A percentile compares a stretch with the other conserved stretches of the same genome.
phyloP scores from a whole-genome alignment of 2,797 vertebrate genomes.

The Pipistrellus pygmaeus region DNA sequence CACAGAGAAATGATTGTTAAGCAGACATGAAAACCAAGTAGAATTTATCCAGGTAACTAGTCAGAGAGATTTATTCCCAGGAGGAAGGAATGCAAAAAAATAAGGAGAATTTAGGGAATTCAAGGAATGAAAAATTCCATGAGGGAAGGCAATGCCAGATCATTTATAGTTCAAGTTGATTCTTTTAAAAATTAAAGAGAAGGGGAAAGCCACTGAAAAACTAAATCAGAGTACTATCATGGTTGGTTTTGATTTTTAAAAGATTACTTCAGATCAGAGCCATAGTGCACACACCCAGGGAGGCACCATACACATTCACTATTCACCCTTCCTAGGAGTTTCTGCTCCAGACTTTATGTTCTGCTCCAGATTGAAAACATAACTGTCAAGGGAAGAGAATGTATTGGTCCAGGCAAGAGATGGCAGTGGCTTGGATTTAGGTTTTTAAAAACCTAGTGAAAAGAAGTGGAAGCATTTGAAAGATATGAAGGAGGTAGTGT shows the following conservation, averaged over 20 bases:
- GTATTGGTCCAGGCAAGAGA: neutral
- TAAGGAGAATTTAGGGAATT: neutral
- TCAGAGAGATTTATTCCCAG: neutral
- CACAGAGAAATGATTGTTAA: neutral
- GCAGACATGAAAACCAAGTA: neutral
- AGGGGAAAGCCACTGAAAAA: neutral
- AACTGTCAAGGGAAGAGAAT: neutral
- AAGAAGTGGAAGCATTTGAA: neutral
- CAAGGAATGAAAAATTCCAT: neutral
- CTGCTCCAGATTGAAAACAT: neutral
- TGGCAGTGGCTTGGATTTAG: neutral
- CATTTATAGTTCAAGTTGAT: neutral
- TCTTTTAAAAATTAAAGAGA: conserved; percentile 15
- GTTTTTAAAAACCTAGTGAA: neutral
- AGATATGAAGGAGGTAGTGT: neutral
- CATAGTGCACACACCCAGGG: neutral
- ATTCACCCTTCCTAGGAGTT: neutral
- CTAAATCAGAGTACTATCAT: neutral
- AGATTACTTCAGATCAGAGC: neutral
- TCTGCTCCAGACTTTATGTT: neutral
- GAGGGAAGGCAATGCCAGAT: neutral
- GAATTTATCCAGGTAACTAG: neutral
- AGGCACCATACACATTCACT: neutral
- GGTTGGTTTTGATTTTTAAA: neutral
- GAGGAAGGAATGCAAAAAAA: conserved; percentile 18